phyloP scores from a whole-genome alignment of 1,140 invertebrate species.

The Mycetomoellerius zeteki region DNA sequence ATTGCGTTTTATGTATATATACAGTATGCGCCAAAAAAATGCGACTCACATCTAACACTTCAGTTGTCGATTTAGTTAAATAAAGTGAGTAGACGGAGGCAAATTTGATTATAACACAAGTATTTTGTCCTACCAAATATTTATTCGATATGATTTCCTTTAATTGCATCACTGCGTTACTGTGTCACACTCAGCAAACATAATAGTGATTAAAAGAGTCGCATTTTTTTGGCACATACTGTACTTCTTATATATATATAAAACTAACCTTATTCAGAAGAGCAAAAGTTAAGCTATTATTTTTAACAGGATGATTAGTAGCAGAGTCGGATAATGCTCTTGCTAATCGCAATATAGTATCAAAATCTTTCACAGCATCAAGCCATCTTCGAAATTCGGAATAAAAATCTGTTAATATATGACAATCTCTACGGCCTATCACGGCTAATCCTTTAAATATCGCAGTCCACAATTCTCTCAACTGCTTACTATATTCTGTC shows the following conservation, averaged over 20 bases:
- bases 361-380: constrained; percentile 74
- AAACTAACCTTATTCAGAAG: constrained; percentile 84
- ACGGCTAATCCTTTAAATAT: constrained; percentile 87
- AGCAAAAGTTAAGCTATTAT: constrained; percentile 83
- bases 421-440: constrained; percentile 87
- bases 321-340: constrained; percentile 81
- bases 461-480: constrained; percentile 87
- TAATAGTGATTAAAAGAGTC: no score
- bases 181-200: no score
- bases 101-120: no score
- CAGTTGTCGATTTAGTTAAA: no score
- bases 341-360: constrained; percentile 75
- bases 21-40: no score
- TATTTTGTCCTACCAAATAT: no score
- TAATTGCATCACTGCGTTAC: no score
- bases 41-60: no score
- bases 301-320: constrained; percentile 79
- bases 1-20: neutral
- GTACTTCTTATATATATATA: no score
- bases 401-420: constrained; percentile 86
- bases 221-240: no score
- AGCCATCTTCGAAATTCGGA: constrained; percentile 87
- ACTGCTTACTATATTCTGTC: constrained; percentile 84
- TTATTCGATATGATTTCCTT: no score
- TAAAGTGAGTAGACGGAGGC: no score